Conservation (phyloP, 2,888 invertebrate genomes). For the Atethmia centrago region DNA sequence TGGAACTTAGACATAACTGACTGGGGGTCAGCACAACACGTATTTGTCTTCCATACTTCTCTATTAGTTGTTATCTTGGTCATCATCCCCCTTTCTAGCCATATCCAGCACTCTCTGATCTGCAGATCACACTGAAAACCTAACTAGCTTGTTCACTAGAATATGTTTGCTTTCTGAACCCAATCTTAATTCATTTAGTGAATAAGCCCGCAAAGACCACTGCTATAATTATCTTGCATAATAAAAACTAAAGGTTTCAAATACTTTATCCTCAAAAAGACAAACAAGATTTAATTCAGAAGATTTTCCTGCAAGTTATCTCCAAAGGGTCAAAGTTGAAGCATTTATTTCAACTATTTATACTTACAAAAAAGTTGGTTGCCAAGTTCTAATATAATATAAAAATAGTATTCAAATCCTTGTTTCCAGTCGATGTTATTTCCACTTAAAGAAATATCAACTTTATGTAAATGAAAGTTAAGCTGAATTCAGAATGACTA, state of each 20-base stretch:
- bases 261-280: too few species aligned
- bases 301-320: constrained; percentile 28
- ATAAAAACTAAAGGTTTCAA: neutral
- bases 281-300: neutral
- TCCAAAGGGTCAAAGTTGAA: constrained; percentile 34
- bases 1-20: too few species aligned
- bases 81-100: too few species aligned
- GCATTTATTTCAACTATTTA: constrained; percentile 13
- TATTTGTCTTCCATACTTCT: too few species aligned
- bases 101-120: too few species aligned
- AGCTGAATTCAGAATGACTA: neutral
- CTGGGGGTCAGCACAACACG: too few species aligned
- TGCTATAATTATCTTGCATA: neutral
- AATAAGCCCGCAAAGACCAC: neutral
- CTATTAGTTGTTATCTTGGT: too few species aligned
- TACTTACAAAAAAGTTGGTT: neutral
- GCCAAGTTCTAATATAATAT: neutral
- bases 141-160: neutral
- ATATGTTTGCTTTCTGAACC: neutral
- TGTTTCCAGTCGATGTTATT: neutral
- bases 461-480: neutral
- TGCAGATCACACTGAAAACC: neutral
- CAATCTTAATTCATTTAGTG: neutral
- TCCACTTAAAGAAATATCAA: neutral
- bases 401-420: neutral